phyloP scores from a whole-genome alignment of 2,113 vertebrate genomes.

The Siphamia tubifer region DNA sequence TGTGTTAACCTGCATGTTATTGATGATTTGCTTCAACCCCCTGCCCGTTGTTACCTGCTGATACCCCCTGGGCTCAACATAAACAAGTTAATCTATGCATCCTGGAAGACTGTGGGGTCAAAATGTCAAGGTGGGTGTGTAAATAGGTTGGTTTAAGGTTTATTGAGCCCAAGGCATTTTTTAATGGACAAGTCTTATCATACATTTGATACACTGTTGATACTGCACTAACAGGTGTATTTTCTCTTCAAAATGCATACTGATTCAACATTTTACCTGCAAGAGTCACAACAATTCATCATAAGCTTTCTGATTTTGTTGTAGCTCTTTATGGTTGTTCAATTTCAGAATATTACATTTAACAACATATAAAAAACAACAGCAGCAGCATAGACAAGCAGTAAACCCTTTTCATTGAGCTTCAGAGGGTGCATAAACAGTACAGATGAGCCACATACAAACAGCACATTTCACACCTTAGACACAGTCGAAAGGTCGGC shows the following conservation, averaged over 20 bases:
- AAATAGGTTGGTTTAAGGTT: neutral
- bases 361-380: neutral
- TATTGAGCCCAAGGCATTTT: neutral
- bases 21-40: neutral
- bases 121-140: neutral
- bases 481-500: neutral
- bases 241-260: too few species aligned
- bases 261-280: too few species aligned
- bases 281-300: too few species aligned
- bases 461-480: neutral
- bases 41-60: neutral
- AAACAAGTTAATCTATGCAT: neutral
- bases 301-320: too few species aligned
- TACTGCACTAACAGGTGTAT: too few species aligned
- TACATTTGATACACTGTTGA: too few species aligned
- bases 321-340: too few species aligned
- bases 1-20: neutral
- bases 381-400: neutral
- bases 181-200: too few species aligned
- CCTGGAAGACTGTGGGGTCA: neutral
- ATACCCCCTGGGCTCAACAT: neutral
- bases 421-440: neutral
- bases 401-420: neutral
- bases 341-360: too few species aligned
- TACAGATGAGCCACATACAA: neutral